Evolutionary conservation across 2,113 vertebrate species (phyloP), one percentile per base, ranked within the genome.

Genomic region (Camarhynchus parvulus): DNA sequence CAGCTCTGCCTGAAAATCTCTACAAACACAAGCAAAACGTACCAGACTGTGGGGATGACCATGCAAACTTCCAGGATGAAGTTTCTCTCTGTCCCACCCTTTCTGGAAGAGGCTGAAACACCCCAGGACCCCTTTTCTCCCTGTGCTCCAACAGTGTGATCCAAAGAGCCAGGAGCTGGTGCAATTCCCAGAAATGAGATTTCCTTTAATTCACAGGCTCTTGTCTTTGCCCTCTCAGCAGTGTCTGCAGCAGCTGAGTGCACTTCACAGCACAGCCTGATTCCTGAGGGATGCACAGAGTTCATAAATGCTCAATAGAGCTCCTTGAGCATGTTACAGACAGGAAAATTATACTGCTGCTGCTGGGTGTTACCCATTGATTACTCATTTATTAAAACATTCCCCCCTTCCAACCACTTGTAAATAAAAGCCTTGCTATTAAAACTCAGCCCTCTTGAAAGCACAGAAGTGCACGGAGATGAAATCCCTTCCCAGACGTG

Each of bases 311-410:
- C 41, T 78, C 74, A 89, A 35, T 13, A 59, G 81, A 73, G 28
- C 75, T 89, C 66, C 87, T 47, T 33, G 50, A 91, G 70, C 56
- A 68, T 0, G 0, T 69, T 84, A 79, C 58, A 83, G 67, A 49
- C 59, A 59, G 88, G 91, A 87, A 93, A 94, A 95, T 81, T 61
- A 68, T 12, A 83, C 1, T 50, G 64, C 49, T 50, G 64, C 49
- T 83, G 76, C 55, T 56, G 66, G 67, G 67, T 92, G 74, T 89
- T 94, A 75, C 93, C 58, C 77, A 24, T 50, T 49, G 84, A 87
- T 87, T 91, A 76, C 89, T 75, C 81, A 79, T 82, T 94, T 78
- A 84, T 76, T 89, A 85, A 76, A 94, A 85, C 42, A 87, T 16
- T 21, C 25, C 20, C 31, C 31, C 35, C 44, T 64, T 63, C 92